Evolutionary conservation across 2,797 vertebrate genomes (phyloP).

Genomic region (Liparis tanakae): DNA sequence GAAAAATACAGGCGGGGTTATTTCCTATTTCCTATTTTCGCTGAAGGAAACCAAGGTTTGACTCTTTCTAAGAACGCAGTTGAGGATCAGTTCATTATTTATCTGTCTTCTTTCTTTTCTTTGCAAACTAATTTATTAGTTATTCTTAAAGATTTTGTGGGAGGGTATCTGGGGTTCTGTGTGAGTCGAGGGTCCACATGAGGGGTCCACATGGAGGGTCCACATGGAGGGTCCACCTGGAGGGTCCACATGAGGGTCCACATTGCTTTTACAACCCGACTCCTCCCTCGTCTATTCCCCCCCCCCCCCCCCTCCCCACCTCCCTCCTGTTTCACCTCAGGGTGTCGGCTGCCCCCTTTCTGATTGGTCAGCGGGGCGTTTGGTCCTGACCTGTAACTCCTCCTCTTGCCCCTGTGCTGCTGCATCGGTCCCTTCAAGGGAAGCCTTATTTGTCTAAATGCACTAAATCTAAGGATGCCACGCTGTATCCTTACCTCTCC

Average conservation of each 20-base stretch:
- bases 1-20: neutral
- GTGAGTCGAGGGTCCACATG: no score
- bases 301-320: no score
- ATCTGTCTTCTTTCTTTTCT: neutral
- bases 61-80: no score
- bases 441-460: slow-evolving; percentile 81
- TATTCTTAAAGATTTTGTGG: neutral
- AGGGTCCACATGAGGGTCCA: no score
- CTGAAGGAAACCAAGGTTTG: neutral
- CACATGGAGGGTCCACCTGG: no score
- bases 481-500: slow-evolving; percentile 56
- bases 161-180: neutral
- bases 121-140: neutral
- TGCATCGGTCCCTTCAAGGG: slow-evolving; percentile 76
- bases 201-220: no score
- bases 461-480: slow-evolving; percentile 80
- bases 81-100: no score
- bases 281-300: slow-evolving; percentile 25
- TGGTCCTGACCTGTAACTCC: slow-evolving; percentile 20
- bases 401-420: slow-evolving; percentile 69
- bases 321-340: slow-evolving; percentile 29
- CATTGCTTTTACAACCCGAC: slow-evolving; percentile 31
- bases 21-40: neutral
- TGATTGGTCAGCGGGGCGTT: no score
- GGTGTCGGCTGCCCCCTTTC: slow-evolving; percentile 7